Conservation (phyloP, 2,888 invertebrate species). For the Nasonia oneida region DNA sequence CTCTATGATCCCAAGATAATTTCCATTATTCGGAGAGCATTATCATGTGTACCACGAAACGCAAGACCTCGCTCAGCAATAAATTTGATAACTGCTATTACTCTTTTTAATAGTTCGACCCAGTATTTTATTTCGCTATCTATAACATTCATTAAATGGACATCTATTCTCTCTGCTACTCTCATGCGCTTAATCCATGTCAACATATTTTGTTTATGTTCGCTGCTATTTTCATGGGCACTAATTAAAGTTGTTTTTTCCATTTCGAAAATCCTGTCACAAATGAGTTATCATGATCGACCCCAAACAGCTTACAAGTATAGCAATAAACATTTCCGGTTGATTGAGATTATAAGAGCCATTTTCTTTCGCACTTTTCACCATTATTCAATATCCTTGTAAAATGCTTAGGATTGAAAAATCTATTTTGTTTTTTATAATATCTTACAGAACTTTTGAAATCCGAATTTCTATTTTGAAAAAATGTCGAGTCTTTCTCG, state of each 20-base stretch:
- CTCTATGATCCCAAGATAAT: constrained; percentile 69
- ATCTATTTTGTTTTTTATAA: too few relatives aligned
- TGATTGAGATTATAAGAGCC: background rate
- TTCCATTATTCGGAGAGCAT: constrained; percentile 66
- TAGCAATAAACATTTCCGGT: background rate
- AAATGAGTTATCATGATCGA: background rate
- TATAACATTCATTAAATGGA: constrained; percentile 31
- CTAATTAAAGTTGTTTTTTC: background rate
- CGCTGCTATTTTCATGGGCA: background rate
- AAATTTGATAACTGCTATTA: constrained; percentile 66
- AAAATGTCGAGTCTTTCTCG: too few relatives aligned
- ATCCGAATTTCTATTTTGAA: too few relatives aligned
- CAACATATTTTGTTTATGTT: background rate
- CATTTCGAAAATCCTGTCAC: background rate
- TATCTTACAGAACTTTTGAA: too few relatives aligned
- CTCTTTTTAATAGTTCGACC: constrained; percentile 66
- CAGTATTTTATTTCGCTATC: constrained; percentile 62
- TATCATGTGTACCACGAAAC: constrained; percentile 59
- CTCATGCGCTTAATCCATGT: too few relatives aligned
- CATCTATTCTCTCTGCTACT: too few relatives aligned
- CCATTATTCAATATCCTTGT: background rate
- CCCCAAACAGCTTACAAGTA: background rate
- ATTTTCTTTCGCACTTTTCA: background rate
- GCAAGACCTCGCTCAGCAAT: constrained; percentile 63
- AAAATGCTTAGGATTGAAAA: background rate